Conservation (phyloP, 2,888 invertebrate genomes). For the Chironomus riparius region DNA sequence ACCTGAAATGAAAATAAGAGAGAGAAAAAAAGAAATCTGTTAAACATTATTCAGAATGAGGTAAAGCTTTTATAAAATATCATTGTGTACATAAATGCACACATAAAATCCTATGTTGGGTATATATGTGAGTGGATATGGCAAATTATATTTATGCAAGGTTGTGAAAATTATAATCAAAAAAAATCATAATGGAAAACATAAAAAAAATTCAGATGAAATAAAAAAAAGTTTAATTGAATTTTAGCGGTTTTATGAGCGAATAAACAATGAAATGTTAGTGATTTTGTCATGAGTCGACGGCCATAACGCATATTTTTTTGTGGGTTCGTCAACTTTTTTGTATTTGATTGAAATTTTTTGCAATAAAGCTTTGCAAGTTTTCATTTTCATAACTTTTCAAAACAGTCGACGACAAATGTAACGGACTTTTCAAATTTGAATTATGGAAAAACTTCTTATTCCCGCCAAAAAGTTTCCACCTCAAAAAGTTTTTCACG, state of each 20-base stretch:
- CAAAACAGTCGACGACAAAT: too few relatives aligned
- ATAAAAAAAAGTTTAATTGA: not conserved
- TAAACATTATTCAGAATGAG: not conserved
- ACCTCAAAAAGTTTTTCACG: too few relatives aligned
- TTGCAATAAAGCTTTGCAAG: too few relatives aligned
- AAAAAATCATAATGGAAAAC: not conserved
- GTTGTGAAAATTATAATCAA: too few relatives aligned
- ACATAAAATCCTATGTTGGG: not conserved
- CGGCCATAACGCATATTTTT: too few relatives aligned
- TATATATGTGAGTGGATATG: not conserved
- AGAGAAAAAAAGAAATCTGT: conserved; percentile 12
- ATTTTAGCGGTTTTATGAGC: conserved; percentile 1
- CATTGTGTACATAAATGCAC: not conserved
- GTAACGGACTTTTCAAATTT: too few relatives aligned
- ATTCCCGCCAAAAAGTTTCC: too few relatives aligned
- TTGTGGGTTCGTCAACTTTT: too few relatives aligned
- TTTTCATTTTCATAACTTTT: too few relatives aligned
- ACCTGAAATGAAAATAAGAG: conserved; percentile 17
- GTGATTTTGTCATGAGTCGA: not conserved
- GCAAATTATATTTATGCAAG: not conserved
- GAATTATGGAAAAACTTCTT: too few relatives aligned
- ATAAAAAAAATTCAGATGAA: too few relatives aligned
- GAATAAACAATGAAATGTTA: not conserved
- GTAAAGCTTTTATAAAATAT: not conserved
- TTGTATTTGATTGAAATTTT: too few relatives aligned